These are phyloP conservation scores for Dicrostonyx torquatus DNA, from an alignment of 2,797 vertebrate genomes.

Conservation along the genomic window DNA sequence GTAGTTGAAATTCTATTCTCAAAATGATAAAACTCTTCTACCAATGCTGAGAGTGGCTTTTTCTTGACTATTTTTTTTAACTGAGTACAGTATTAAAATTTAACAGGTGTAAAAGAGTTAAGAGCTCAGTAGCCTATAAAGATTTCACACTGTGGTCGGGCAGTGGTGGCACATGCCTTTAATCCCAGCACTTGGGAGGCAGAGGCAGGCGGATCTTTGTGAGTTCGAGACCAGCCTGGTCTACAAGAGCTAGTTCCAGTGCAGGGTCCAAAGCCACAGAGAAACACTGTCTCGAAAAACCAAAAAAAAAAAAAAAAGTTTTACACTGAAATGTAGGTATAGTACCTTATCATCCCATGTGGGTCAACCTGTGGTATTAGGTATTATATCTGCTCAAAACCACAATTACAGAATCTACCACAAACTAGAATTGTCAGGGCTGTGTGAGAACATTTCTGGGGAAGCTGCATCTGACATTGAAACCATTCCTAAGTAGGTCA, in stretches of 20 bases:
- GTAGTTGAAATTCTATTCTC: background rate
- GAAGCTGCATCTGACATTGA: background rate
- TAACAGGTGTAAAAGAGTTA: background rate
- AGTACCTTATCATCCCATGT: background rate
- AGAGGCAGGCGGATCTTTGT: too few relatives aligned
- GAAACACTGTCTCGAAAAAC: too few relatives aligned
- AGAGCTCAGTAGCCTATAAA: background rate
- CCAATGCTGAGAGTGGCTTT: background rate
- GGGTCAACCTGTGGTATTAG: background rate
- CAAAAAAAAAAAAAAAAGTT: too few relatives aligned
- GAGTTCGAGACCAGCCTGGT: too few relatives aligned
- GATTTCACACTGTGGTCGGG: background rate
- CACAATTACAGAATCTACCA: background rate
- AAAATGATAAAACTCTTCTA: background rate
- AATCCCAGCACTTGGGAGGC: too few relatives aligned
- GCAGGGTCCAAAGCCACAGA: too few relatives aligned
- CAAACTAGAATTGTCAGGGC: background rate
- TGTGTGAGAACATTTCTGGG: background rate
- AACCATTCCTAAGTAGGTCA: background rate
- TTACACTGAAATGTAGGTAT: background rate
- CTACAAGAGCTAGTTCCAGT: too few relatives aligned
- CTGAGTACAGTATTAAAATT: background rate
- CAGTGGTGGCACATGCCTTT: too few relatives aligned
- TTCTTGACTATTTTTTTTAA: background rate
- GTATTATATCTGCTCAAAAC: background rate